A percentile compares a stretch with the other conserved stretches of the same genome.
Evolutionary conservation across 2,888 invertebrate genomes (phyloP).

Genomic region (Mamestra brassicae): DNA sequence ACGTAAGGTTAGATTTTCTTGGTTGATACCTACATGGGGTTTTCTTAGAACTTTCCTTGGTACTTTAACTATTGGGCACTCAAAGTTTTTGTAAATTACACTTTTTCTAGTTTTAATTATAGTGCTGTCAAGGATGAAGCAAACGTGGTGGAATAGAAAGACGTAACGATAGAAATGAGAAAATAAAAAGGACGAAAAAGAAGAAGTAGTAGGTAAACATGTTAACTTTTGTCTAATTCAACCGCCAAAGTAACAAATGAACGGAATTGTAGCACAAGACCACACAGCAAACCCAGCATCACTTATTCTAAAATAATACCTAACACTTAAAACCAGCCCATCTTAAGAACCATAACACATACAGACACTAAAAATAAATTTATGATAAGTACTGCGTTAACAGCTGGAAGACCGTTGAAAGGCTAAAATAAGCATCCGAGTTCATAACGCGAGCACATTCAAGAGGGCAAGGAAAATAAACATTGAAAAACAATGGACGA

Average conservation of each 20-base stretch:
- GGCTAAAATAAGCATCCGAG: slow-evolving; percentile 41
- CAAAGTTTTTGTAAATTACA: background rate
- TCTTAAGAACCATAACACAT: slow-evolving; percentile 10
- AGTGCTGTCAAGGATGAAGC: background rate
- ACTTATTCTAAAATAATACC: slow-evolving; percentile 5
- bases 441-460: slow-evolving; percentile 46
- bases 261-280: background rate
- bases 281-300: slow-evolving; percentile 2
- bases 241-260: background rate
- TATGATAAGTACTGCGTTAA: slow-evolving; percentile 59
- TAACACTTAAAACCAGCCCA: slow-evolving; percentile 26
- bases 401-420: slow-evolving; percentile 51
- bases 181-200: background rate
- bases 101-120: background rate
- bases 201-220: background rate
- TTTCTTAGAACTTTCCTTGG: slow-evolving; percentile 21
- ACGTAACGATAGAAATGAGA: background rate
- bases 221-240: background rate
- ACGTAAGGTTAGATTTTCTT: slow-evolving; percentile 28
- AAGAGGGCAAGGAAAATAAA: slow-evolving; percentile 59
- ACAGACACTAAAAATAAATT: slow-evolving; percentile 60
- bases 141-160: background rate
- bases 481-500: slow-evolving; percentile 42
- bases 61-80: too few relatives aligned
- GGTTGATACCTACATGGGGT: background rate